Base-by-base conservation (phyloP, 2,797 vertebrate species). In the Balearica regulorum region DNA sequence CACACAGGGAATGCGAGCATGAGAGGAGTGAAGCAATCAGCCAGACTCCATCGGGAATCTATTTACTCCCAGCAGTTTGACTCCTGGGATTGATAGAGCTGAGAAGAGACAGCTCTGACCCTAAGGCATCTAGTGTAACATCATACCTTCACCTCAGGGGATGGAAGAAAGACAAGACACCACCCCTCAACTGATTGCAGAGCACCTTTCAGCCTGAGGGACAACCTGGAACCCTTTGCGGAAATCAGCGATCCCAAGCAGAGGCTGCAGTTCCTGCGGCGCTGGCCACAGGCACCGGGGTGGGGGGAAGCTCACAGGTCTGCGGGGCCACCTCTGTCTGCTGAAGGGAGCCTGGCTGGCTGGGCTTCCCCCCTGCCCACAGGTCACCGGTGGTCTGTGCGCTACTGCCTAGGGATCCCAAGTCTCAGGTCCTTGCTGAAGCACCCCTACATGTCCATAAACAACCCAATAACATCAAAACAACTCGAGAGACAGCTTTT, bases 101-200 rank as follows among this genome's bases (percentile, higher is more conserved):
- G 80, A 81, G 76, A 91, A 33, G 39, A 87, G 71, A 73, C 75
- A 79, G 58, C 39, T 92, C 83, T 87, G 89, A 87, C 73, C 46
- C 73, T 17, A 79, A 82, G 75, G 77, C 44, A 66, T 37, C 51
- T n/a, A 53, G 29, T 55, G 64, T 87, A 93, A 93, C 78, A 68
- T 80, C 82, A 89, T 37, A 84, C 76, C 60, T 96, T 95, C 79
- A 75, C 84, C 81, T 66, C 71, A 43, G 92, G 60, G 70, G 6
- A 53, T 39, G 62, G 70, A 90, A 61, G 77, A 83, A 89, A 72
- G 73, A 81, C 72, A 64, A 57, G 48, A 35, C 33, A 39, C 41
- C 6, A 1, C 25, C 14, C 9, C 17, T 1, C 13, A 65, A 7
- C 62, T 84, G 31, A 48, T 12, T 44, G 26, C 9, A 1, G 78